Evolutionary conservation across 2,888 invertebrate genomes (phyloP).

Genomic region (Fragum fragum): DNA sequence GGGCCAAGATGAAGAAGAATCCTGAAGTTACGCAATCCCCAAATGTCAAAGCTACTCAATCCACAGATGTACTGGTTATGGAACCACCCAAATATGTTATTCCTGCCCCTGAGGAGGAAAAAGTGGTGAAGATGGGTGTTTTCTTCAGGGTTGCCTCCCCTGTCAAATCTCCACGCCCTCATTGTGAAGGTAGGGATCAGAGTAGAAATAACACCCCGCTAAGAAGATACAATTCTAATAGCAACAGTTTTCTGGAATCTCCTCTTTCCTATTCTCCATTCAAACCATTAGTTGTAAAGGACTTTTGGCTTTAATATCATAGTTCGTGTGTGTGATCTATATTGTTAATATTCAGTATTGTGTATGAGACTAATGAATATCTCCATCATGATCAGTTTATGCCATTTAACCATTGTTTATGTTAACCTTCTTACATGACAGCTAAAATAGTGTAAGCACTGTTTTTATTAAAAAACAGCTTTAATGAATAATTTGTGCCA

Average conservation of each 20-base stretch:
- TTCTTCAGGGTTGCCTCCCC: conserved; percentile 84
- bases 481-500: too few relatives aligned
- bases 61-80: not conserved
- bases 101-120: conserved; percentile 55
- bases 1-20: conserved; percentile 78
- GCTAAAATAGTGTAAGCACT: too few relatives aligned
- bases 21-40: conserved; percentile 44
- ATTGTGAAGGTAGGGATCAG: conserved; percentile 74
- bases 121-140: conserved; percentile 80
- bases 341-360: too few relatives aligned
- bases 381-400: too few relatives aligned
- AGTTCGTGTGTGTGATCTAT: too few relatives aligned
- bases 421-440: too few relatives aligned
- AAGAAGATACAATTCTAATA: too few relatives aligned
- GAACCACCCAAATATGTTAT: conserved; percentile 1
- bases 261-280: not conserved
- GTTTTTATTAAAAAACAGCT: too few relatives aligned
- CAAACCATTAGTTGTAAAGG: not conserved
- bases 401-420: too few relatives aligned
- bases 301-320: too few relatives aligned
- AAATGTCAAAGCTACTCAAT: not conserved
- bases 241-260: not conserved
- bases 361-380: too few relatives aligned
- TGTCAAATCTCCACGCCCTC: conserved; percentile 71
- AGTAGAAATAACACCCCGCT: not conserved